Evolutionary conservation across 2,797 vertebrate genomes (phyloP).

Genomic region (Gymnothorax javanicus): DNA sequence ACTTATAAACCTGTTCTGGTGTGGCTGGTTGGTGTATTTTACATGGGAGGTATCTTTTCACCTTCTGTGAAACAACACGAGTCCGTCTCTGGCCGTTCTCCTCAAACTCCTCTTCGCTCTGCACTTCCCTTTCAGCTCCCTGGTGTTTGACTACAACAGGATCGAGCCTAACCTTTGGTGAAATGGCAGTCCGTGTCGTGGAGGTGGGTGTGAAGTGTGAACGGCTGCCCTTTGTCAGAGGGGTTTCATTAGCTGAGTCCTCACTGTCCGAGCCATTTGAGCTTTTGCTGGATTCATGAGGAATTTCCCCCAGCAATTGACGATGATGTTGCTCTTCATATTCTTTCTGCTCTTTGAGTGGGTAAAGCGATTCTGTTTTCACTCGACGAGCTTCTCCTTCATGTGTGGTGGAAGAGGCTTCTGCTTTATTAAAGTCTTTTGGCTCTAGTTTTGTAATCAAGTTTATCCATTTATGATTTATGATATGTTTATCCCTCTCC

Average conservation of each 20-base stretch:
- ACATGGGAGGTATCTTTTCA: not conserved
- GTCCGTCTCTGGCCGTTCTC: not conserved
- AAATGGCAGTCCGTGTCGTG: not conserved
- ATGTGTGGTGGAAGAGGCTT: not conserved
- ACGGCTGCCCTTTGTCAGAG: not conserved
- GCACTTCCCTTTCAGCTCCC: not conserved
- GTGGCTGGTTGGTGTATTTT: not conserved
- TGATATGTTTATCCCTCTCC: constrained; percentile 4
- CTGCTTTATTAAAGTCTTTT: not conserved
- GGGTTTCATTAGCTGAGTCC: not conserved
- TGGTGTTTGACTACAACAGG: constrained; percentile 7
- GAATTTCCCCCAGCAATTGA: not conserved
- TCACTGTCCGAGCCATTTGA: not conserved
- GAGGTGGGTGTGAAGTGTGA: not conserved
- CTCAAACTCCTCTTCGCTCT: constrained; percentile 4
- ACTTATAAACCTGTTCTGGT: not conserved
- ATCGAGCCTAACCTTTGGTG: not conserved
- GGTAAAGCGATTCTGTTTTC: not conserved
- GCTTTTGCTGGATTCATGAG: not conserved
- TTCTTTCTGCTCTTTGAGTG: not conserved
- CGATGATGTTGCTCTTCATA: not conserved
- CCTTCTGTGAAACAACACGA: not conserved
- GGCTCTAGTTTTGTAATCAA: not conserved
- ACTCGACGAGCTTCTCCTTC: not conserved
- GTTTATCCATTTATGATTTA: not conserved